Evolutionary conservation across 2,888 invertebrate genomes (phyloP).

Genomic region (Saturnia japonica): DNA sequence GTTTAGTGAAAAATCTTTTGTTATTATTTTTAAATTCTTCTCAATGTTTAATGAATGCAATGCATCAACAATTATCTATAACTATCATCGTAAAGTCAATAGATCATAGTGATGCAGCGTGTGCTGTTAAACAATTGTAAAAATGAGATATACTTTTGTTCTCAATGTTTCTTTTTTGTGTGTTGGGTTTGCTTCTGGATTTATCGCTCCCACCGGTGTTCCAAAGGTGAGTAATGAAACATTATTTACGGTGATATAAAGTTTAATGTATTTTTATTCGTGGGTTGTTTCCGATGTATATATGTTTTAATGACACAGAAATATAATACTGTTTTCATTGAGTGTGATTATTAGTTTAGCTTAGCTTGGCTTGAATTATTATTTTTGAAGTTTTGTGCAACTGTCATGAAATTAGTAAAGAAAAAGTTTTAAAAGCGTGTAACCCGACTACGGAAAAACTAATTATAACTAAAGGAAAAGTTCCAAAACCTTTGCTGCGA

Average conservation of each 20-base stretch:
- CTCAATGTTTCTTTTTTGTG: constrained; percentile 54
- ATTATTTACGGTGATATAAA: constrained; percentile 22
- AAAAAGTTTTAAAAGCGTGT: no score
- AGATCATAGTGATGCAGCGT: neutral
- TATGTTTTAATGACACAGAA: neutral
- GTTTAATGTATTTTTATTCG: constrained; percentile 23
- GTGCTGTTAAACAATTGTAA: constrained; percentile 23
- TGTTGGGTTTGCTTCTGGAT: constrained; percentile 53
- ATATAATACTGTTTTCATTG: neutral
- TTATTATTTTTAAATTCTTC: neutral
- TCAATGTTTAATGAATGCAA: neutral
- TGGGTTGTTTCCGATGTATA: neutral
- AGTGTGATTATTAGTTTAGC: neutral
- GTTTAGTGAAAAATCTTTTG: neutral
- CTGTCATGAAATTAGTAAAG: neutral
- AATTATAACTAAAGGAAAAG: no score
- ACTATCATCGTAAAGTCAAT: neutral
- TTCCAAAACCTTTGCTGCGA: no score
- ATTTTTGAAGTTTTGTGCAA: neutral
- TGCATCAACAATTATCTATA: constrained; percentile 3
- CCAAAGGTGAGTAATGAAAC: constrained; percentile 51
- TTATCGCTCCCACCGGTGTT: constrained; percentile 48
- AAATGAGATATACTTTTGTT: constrained; percentile 58
- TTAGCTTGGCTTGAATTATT: neutral
- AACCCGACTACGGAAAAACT: no score